Evolutionary conservation across 1,140 invertebrate genomes (phyloP).

Genomic region (Scylla paramamosain): DNA sequence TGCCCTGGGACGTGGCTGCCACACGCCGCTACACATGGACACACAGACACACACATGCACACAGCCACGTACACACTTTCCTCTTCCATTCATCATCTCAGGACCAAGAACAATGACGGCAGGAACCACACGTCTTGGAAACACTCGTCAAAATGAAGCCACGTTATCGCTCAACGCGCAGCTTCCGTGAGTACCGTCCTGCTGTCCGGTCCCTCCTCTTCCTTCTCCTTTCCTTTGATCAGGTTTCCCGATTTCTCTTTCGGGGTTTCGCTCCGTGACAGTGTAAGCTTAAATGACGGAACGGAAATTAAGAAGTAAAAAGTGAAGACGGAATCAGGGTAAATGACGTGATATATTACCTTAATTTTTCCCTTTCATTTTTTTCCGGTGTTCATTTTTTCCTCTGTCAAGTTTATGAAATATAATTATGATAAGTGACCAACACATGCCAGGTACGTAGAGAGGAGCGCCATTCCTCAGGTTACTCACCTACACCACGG

Average conservation of each 20-base stretch:
- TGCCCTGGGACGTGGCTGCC: conserved; percentile 26
- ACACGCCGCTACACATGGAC: neutral
- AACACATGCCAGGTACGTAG: neutral
- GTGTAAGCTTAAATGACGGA: neutral
- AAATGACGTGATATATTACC: too few species aligned
- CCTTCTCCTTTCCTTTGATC: neutral
- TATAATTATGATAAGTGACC: neutral
- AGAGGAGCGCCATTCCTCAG: neutral
- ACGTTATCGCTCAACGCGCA: neutral
- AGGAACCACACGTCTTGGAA: conserved; percentile 3
- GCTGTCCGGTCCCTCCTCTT: neutral
- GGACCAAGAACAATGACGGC: neutral
- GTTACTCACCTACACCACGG: neutral
- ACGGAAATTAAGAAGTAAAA: conserved; percentile 16
- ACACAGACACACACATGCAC: neutral
- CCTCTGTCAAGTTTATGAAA: too few species aligned
- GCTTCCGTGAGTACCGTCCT: neutral
- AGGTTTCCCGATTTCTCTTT: conserved; percentile 14
- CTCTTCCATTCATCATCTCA: neutral
- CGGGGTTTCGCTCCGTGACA: conserved; percentile 21
- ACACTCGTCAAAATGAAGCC: neutral
- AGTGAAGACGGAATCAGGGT: too few species aligned
- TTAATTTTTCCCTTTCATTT: too few species aligned
- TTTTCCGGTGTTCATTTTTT: too few species aligned
- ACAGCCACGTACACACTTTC: neutral